These are phyloP conservation scores for Loripinus fragilis DNA, from an alignment of 2,888 invertebrate genomes.

Conservation along the genomic window DNA sequence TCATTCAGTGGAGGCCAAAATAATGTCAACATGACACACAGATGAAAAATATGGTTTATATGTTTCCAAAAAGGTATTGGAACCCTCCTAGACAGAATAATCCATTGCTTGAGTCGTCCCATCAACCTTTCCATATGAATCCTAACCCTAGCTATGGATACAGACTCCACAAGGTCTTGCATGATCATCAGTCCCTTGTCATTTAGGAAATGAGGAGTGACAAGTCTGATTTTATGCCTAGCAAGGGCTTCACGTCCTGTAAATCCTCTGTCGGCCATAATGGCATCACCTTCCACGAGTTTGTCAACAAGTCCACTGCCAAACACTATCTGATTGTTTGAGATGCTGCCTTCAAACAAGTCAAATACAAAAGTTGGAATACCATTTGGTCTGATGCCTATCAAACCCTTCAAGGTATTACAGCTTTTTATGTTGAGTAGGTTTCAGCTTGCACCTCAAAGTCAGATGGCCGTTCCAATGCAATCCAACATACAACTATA, in stretches of 20 bases:
- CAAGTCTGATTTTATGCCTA: slow-evolving; percentile 10
- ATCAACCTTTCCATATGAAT: slow-evolving; percentile 25
- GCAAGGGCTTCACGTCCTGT: slow-evolving; percentile 4
- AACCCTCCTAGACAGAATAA: slow-evolving; percentile 4
- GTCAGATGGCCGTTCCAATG: slow-evolving; percentile 6
- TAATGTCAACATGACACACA: background rate
- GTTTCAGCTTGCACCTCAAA: slow-evolving; percentile 19
- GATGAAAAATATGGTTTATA: background rate
- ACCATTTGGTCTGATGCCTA: slow-evolving; percentile 23
- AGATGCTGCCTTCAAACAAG: slow-evolving; percentile 24
- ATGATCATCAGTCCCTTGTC: slow-evolving; percentile 7
- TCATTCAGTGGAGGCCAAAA: background rate
- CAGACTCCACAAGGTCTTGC: slow-evolving; percentile 13
- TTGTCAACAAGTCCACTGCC: slow-evolving; percentile 17
- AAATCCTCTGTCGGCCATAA: slow-evolving; percentile 21
- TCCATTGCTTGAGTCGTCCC: slow-evolving; percentile 24
- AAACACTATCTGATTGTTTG: slow-evolving; percentile 24
- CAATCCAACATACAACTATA: background rate
- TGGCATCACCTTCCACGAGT: slow-evolving; percentile 8
- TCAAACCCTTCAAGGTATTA: slow-evolving; percentile 20
- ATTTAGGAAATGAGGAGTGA: slow-evolving; percentile 20
- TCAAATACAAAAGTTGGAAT: slow-evolving; percentile 14
- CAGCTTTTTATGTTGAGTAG: slow-evolving; percentile 27
- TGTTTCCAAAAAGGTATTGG: slow-evolving; percentile 12
- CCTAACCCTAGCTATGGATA: slow-evolving; percentile 16